Percentiles rank a stretch among this genome's conserved stretches.
These are phyloP conservation scores for Lucilia sericata DNA, from an alignment of 1,140 invertebrate genomes.

Conservation along the genomic window DNA sequence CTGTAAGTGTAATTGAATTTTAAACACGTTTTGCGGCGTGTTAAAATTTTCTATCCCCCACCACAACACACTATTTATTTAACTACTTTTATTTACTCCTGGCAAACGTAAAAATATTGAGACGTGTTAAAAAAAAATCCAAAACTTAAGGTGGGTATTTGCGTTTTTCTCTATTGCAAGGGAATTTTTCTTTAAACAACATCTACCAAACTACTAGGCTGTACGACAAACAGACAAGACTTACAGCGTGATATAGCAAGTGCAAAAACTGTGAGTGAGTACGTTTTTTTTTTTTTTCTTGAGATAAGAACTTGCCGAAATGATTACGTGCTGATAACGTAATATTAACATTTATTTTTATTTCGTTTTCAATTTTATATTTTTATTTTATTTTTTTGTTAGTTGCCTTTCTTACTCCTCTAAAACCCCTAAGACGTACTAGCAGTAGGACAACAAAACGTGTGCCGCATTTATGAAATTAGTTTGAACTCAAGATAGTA, in stretches of 20 bases:
- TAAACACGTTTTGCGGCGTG: conserved; percentile 14
- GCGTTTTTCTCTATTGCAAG: not conserved
- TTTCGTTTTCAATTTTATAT: not conserved
- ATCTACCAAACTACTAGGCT: too few species aligned
- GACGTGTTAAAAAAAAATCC: not conserved
- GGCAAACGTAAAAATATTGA: not conserved
- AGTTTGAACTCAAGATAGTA: too few species aligned
- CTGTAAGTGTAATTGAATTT: conserved; percentile 19
- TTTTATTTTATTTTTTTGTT: not conserved
- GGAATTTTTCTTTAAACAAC: not conserved
- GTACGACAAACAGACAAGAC: too few species aligned
- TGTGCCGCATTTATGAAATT: not conserved
- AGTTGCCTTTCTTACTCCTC: not conserved
- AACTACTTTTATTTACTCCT: conserved; percentile 15
- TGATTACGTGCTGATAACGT: conserved; percentile 26
- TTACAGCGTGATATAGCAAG: not conserved
- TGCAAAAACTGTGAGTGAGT: not conserved
- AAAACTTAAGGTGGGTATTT: not conserved
- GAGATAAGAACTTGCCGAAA: conserved; percentile 18
- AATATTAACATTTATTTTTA: not conserved
- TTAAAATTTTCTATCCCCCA: not conserved
- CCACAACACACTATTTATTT: not conserved
- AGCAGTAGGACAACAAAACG: not conserved
- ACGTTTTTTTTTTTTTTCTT: not conserved
- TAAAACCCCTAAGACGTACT: too few species aligned